A percentile compares a stretch with the other conserved stretches of the same genome.
These are phyloP conservation scores for Thalpophila matura DNA, from an alignment of 2,888 invertebrate genomes.

Conservation along the genomic window DNA sequence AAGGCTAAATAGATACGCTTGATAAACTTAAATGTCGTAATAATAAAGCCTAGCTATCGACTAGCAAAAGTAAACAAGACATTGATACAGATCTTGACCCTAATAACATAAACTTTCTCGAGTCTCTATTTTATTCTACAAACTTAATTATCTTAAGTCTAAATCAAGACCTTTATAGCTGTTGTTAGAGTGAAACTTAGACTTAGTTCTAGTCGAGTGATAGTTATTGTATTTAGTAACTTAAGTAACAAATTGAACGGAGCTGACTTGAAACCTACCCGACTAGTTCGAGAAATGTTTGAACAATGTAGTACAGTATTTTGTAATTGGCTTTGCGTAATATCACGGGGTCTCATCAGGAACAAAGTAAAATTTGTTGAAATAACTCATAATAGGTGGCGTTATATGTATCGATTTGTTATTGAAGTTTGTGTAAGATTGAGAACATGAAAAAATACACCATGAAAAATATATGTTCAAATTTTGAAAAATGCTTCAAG, in stretches of 20 bases:
- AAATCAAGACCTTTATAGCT: constrained; percentile 43
- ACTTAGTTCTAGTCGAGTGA: constrained; percentile 23
- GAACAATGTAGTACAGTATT: constrained; percentile 6
- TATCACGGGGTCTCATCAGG: too few relatives aligned
- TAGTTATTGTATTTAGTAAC: constrained; percentile 45
- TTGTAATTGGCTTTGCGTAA: constrained; percentile 1
- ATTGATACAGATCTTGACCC: background rate
- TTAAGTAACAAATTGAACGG: constrained; percentile 38
- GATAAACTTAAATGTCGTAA: too few relatives aligned
- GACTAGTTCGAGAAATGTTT: background rate
- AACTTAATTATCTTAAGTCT: constrained; percentile 51
- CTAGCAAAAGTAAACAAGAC: constrained; percentile 20
- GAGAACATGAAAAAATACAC: too few relatives aligned
- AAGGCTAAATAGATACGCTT: too few relatives aligned
- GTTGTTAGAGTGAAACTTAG: constrained; percentile 24
- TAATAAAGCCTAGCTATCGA: background rate
- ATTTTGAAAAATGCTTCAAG: too few relatives aligned
- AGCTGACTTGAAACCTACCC: constrained; percentile 8
- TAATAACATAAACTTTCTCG: constrained; percentile 18
- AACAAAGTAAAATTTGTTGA: too few relatives aligned
- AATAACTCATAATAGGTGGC: too few relatives aligned
- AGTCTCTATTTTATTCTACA: constrained; percentile 27
- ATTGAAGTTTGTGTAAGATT: too few relatives aligned
- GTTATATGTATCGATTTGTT: too few relatives aligned
- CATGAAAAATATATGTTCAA: too few relatives aligned